Evolutionary conservation across 2,113 vertebrate species (phyloP).

Genomic region (Bubo bubo): DNA sequence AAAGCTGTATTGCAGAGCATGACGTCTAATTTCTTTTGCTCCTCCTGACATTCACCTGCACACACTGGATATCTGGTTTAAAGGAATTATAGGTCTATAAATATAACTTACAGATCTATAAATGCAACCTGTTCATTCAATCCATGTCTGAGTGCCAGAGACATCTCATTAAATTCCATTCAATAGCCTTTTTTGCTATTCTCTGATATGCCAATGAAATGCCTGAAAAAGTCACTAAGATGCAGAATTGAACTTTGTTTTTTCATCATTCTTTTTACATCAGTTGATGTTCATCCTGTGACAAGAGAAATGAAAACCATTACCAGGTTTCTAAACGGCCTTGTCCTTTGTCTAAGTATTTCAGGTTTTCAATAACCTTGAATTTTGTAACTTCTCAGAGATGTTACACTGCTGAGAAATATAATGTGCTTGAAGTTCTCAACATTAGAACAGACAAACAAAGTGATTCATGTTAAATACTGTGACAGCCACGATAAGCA

Average conservation of each 20-base stretch:
- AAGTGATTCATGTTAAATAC: not conserved
- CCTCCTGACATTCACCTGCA: not conserved
- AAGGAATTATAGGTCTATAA: not conserved
- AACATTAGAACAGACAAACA: not conserved
- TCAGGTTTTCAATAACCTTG: not conserved
- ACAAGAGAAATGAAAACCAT: not conserved
- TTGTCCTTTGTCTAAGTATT: not conserved
- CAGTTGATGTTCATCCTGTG: not conserved
- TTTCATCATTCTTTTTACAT: not conserved
- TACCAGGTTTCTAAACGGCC: not conserved
- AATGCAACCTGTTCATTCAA: not conserved
- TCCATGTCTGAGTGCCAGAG: not conserved
- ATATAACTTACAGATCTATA: not conserved
- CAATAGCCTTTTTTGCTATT: not conserved
- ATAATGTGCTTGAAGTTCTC: not conserved
- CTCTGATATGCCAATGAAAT: not conserved
- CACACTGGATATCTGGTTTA: not conserved
- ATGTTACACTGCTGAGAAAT: not conserved
- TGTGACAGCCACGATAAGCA: not conserved
- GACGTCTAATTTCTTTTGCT: fast-evolving
- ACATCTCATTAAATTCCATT: not conserved
- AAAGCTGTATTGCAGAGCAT: not conserved
- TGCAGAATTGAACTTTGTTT: not conserved
- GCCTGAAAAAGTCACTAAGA: not conserved
- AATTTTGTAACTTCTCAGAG: not conserved